These are phyloP conservation scores for Aleiodes alternator DNA, from an alignment of 2,888 invertebrate genomes.

Conservation along the genomic window DNA sequence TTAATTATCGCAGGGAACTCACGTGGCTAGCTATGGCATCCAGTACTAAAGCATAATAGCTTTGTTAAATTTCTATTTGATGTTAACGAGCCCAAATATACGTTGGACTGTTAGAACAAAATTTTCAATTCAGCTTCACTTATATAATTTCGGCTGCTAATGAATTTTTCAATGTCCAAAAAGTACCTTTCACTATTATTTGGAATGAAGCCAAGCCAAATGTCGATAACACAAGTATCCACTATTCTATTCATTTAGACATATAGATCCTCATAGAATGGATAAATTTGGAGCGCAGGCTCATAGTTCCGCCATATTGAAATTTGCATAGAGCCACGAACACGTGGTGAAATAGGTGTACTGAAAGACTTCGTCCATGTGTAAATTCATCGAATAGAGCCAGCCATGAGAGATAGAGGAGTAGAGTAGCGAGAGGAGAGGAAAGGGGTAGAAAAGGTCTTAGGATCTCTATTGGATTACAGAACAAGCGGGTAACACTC, in stretches of 20 bases:
- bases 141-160: background rate
- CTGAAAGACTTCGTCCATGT: conserved; percentile 45
- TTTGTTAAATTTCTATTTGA: conserved; percentile 33
- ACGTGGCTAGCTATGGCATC: background rate
- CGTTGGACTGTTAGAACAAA: too few relatives aligned
- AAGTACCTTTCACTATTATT: background rate
- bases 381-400: conserved; percentile 55
- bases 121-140: too few relatives aligned
- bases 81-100: background rate
- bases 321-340: conserved; percentile 60
- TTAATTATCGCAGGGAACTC: conserved; percentile 40
- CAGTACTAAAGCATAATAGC: background rate
- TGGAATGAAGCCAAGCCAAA: background rate
- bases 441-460: conserved; percentile 61
- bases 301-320: conserved; percentile 59
- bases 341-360: conserved; percentile 47
- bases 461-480: conserved; percentile 68
- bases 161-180: too few relatives aligned
- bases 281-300: conserved; percentile 47
- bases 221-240: background rate
- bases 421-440: background rate
- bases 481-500: conserved; percentile 69
- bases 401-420: conserved; percentile 21
- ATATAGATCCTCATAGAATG: conserved; percentile 1
- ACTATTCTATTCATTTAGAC: too few relatives aligned